phyloP scores from a whole-genome alignment of 2,797 vertebrate genomes.

The Ceyx erithaca region DNA sequence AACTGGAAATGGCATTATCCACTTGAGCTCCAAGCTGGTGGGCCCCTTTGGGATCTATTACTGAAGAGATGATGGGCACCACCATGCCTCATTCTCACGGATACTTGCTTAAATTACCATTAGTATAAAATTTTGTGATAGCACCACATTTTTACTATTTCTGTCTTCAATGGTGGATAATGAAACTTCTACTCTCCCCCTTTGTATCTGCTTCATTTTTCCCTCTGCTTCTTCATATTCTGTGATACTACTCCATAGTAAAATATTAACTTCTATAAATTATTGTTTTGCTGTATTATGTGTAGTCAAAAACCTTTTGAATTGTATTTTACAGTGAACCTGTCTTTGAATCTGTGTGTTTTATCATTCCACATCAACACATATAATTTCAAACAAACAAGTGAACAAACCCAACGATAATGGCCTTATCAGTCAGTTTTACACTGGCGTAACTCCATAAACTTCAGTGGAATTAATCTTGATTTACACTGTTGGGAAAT shows the following conservation, averaged over 20 bases:
- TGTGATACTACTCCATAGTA: neutral
- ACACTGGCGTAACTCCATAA: constrained; percentile 55
- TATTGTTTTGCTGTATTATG: constrained; percentile 46
- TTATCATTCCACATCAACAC: constrained; percentile 49
- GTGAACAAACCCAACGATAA: neutral
- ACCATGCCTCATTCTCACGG: too few species aligned
- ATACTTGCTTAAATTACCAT: neutral
- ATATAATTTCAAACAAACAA: constrained; percentile 58
- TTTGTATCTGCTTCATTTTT: neutral
- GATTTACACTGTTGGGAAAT: constrained; percentile 51
- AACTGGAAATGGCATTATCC: neutral
- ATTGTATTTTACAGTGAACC: constrained; percentile 14
- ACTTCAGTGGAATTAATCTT: constrained; percentile 67
- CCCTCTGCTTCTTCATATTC: neutral
- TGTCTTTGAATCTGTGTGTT: constrained; percentile 19
- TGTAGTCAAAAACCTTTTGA: constrained; percentile 52
- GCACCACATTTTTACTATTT: neutral
- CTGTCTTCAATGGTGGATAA: fast-evolving
- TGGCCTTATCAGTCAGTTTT: constrained; percentile 52
- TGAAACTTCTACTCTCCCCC: neutral
- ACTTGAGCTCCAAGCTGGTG: fast-evolving
- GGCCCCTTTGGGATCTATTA: neutral
- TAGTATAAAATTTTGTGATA: fast-evolving
- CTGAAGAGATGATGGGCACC: neutral
- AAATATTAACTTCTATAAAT: constrained; percentile 17